Evolutionary conservation across 1,140 invertebrate species (phyloP), one percentile per base, ranked within the genome.

Genomic region (Drosophila murphyi): DNA sequence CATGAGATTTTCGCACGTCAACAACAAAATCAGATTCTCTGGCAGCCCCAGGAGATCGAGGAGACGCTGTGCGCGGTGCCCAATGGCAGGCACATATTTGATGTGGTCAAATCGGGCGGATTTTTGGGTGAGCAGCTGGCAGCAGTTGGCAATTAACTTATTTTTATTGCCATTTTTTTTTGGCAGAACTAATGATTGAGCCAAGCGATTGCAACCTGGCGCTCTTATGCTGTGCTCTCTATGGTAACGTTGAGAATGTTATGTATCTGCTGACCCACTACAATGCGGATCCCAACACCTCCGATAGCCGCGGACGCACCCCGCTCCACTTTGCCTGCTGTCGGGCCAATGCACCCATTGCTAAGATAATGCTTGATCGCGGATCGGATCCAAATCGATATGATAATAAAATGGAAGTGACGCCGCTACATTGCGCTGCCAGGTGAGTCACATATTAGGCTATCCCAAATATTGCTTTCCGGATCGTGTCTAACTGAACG

Each of bases 271-370:
- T 93, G 5, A 76, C 76, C 8, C 87, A 91, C 35, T 82, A 73
- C 69, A 75, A 63, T 37, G 80, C 80, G 3, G 82, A 92, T 64
- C 86, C 90, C 1, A 93, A 92, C 62, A 74, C 76, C 5, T 29
- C 61, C 0, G 92, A 93, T 48, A 67, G 57, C 8, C 70, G 74
- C 2, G 89, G 82, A 0, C 65, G 96, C 91, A 96, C 95, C 3
- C 94, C 96, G 7, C 90, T 98, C 12, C 97, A 98, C 91, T 94
- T 97, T 74, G 96, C 97, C 41, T 95, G 96, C 55, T 94, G 94
- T 77, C 94, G 94, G n/a, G 95, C 95, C 1, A 95, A 94, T 47
- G 92, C 93, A 29, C 94, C 95, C 59, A 95, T 96, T 67, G 93
- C 95, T 0, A 94, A 94, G 78, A 83, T 95, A 10, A 81, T 97